phyloP scores from a whole-genome alignment of 2,888 invertebrate species.

The Erebia epiphron region DNA sequence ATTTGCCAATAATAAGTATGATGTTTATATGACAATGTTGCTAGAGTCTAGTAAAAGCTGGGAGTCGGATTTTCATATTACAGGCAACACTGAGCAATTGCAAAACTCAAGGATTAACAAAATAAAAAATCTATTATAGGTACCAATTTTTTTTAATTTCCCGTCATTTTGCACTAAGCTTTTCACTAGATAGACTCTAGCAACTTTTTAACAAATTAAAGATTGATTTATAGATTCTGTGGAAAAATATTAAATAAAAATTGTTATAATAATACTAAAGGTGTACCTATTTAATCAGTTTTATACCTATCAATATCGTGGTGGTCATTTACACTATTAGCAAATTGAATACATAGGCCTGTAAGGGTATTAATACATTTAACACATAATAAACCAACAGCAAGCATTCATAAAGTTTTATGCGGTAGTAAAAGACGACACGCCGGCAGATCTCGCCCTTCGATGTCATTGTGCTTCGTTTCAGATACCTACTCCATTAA shows the following conservation, averaged over 20 bases:
- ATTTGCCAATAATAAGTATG: no score
- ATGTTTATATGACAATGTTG: no score
- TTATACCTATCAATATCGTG: slow-evolving; percentile 1
- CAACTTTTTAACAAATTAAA: no score
- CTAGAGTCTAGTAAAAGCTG: no score
- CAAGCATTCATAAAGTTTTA: slow-evolving; percentile 58
- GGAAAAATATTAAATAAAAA: not conserved
- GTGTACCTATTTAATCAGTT: not conserved
- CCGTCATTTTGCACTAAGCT: no score
- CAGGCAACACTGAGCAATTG: no score
- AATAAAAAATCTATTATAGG: no score
- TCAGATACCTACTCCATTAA: slow-evolving; percentile 41
- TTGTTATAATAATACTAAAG: not conserved
- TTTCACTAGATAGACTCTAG: no score
- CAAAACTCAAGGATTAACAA: no score
- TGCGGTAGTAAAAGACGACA: slow-evolving; percentile 53
- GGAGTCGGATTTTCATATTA: no score
- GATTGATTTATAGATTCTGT: no score
- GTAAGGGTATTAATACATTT: slow-evolving; percentile 48
- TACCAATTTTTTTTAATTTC: no score
- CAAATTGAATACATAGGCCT: slow-evolving; percentile 33
- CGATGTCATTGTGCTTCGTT: slow-evolving; percentile 46
- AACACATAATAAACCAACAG: slow-evolving; percentile 56
- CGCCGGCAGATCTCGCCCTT: slow-evolving; percentile 43
- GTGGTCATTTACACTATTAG: slow-evolving; percentile 24